Percentiles rank a stretch among this genome's conserved stretches.
These are phyloP conservation scores for Sylvia atricapilla DNA, from an alignment of 2,113 vertebrate species.

Conservation along the genomic window DNA sequence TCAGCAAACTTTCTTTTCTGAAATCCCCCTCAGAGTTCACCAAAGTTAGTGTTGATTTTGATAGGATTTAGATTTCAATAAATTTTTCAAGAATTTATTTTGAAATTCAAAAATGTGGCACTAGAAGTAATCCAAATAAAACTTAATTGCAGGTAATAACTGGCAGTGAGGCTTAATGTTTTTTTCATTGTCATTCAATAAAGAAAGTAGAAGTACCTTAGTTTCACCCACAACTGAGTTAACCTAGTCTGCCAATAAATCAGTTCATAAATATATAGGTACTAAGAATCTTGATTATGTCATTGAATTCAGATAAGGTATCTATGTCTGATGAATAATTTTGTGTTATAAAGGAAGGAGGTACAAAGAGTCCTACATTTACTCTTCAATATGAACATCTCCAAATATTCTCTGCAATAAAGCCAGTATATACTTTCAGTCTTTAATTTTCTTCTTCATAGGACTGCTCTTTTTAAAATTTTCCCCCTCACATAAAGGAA, in stretches of 20 bases:
- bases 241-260: not conserved
- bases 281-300: not conserved
- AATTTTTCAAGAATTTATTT: rapidly evolving
- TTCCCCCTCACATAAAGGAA: not conserved
- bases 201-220: not conserved
- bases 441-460: not conserved
- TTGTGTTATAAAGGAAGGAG: not conserved
- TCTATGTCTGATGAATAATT: not conserved
- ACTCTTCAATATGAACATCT: not conserved
- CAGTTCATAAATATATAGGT: not conserved
- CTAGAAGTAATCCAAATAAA: not conserved
- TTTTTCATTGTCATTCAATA: rapidly evolving
- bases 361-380: not conserved
- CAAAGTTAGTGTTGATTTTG: not conserved
- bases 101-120: not conserved
- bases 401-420: not conserved
- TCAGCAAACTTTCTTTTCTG: not conserved
- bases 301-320: not conserved
- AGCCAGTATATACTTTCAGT: not conserved
- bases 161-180: not conserved
- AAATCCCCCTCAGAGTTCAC: not conserved
- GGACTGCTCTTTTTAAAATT: not conserved
- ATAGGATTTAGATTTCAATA: not conserved
- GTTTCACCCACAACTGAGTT: not conserved
- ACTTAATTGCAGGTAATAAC: not conserved